Base-by-base conservation (phyloP, 1,140 invertebrate genomes). In the Tetramorium simillimum region DNA sequence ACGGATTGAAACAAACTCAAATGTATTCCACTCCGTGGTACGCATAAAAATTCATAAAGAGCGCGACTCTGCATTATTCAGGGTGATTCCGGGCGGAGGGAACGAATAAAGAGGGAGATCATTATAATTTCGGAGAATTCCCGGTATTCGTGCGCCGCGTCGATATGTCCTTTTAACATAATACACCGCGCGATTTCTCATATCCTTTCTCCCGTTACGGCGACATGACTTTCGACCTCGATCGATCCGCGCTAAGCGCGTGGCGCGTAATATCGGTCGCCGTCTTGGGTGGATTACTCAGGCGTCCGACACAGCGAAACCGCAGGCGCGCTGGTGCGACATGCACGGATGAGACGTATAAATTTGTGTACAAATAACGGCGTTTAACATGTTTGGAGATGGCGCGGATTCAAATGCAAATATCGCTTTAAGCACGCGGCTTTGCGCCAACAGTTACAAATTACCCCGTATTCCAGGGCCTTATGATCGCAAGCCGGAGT, bases 11-110 rank as follows among this genome's bases (percentile, higher is more conserved):
- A 60, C 63, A 85, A 81, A 84, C 80, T 78, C 72, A 80, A 90
- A 93, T 88, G 90, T 92, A 93, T 94, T 92, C 92, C 90, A 91
- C 92, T 92, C 78, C 87, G 76, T 69, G 87, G 92, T 80, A 90
- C 90, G 91, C 92, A 93, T 93, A 93, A 93, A 93, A 93, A 94
- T 94, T 94, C 92, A 93, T 93, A 93, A 94, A 93, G 92, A 92
- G 86, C 88, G 87, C 75, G 89, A 88, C 82, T 93, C 87, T 93
- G 88, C 92, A 93, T 94, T 94, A 94, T 94, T 94, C 93, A 94
- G 89, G 75, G 65, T 80, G 92, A 90, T 72, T 90, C 46, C 40
- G 69, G 86, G 65, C 88, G 88, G 69, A 72, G 86, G 86, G 78
- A 80, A 90, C 49, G 89, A 89, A 86, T 69, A 86, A 89, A 89